Conservation (phyloP, 2,888 invertebrate species). For the Choreutis nemorana region DNA sequence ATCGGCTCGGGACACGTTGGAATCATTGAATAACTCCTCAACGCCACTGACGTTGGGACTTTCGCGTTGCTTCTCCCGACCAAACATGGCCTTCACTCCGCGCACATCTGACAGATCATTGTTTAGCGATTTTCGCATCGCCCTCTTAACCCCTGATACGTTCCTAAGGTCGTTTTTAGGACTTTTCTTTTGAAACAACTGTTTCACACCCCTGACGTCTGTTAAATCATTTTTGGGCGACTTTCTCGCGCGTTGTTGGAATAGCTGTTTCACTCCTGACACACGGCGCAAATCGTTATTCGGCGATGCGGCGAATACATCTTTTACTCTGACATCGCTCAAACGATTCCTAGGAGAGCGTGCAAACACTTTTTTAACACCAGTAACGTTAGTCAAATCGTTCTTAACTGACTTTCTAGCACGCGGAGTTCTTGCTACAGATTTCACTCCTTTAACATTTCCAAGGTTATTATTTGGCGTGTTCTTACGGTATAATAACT, state of each 20-base stretch:
- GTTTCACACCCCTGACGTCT: constrained; percentile 39
- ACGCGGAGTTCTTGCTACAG: constrained; percentile 25
- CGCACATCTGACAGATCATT: constrained; percentile 37
- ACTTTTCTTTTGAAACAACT: constrained; percentile 26
- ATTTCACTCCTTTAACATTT: constrained; percentile 27
- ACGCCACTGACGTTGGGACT: constrained; percentile 34
- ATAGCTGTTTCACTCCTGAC: constrained; percentile 23
- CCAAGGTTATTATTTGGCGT: constrained; percentile 30
- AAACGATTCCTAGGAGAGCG: constrained; percentile 35
- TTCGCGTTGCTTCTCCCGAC: constrained; percentile 13
- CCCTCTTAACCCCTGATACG: constrained; percentile 37
- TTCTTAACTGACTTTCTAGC: constrained; percentile 30
- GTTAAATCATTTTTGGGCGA: constrained; percentile 37
- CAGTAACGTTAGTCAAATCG: constrained; percentile 40
- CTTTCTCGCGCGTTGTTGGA: constrained; percentile 15
- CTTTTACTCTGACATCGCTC: constrained; percentile 38
- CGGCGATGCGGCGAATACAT: constrained; percentile 29
- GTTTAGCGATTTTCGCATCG: constrained; percentile 23
- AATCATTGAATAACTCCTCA: constrained; percentile 32
- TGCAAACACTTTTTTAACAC: constrained; percentile 39
- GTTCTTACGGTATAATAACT: constrained; percentile 25
- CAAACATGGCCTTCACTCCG: constrained; percentile 31
- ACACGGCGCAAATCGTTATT: constrained; percentile 28
- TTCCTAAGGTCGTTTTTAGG: constrained; percentile 35
- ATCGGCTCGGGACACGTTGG: constrained; percentile 18